Evolutionary conservation across 2,888 invertebrate species (phyloP).

Genomic region (Leptura quadrifasciata): DNA sequence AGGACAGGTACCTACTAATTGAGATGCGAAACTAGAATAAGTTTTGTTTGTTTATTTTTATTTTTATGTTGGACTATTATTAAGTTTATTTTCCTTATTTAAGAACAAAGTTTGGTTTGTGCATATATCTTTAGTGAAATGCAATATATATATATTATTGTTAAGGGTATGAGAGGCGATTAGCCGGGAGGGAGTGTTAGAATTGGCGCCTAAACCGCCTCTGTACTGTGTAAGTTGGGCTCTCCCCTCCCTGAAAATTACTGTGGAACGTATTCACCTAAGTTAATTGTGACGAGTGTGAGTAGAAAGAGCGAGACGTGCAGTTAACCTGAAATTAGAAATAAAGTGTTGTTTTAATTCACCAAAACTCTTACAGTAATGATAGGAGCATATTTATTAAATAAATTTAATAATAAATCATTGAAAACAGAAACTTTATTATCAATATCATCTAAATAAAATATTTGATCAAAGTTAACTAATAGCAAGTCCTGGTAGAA

Average conservation of each 20-base stretch:
- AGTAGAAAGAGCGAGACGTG: no score
- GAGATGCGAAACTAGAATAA: constrained; percentile 13
- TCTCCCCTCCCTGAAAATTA: neutral
- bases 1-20: neutral
- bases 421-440: no score
- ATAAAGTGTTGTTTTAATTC: no score
- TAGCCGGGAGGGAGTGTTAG: constrained; percentile 31
- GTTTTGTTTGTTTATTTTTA: neutral
- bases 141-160: neutral
- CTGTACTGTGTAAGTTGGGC: neutral
- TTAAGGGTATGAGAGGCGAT: constrained; percentile 20
- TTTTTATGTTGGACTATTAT: neutral
- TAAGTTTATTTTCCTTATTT: constrained; percentile 3
- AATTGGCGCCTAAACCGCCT: neutral
- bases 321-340: no score
- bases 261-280: no score
- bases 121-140: constrained; percentile 5
- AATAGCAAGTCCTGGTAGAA: no score
- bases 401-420: no score
- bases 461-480: no score
- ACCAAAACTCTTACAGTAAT: no score
- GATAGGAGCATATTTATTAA: no score
- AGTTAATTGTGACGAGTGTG: no score
- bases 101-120: neutral
- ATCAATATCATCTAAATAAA: no score